phyloP scores from a whole-genome alignment of 2,888 invertebrate genomes.

The Bombylius discolor region DNA sequence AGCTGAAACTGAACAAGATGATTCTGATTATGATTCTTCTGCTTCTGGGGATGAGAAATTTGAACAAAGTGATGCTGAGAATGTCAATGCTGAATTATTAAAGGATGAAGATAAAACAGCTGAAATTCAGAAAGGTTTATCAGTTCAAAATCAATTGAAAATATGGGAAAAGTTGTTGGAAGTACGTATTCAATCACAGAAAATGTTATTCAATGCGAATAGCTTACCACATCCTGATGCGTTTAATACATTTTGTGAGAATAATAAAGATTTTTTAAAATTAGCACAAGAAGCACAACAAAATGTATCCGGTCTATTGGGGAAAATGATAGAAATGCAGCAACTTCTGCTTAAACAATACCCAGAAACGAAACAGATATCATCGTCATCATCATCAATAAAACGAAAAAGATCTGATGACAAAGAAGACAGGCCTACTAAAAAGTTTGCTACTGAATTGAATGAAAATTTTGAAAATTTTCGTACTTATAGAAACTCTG shows the following conservation, averaged over 20 bases:
- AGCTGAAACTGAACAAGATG: conserved; percentile 22
- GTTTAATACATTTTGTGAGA: conserved; percentile 35
- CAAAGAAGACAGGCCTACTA: conserved; percentile 9
- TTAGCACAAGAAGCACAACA: conserved; percentile 40
- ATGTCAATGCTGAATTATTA: conserved; percentile 32
- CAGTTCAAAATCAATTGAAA: conserved; percentile 55
- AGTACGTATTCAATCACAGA: conserved; percentile 76
- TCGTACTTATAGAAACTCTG: conserved; percentile 56
- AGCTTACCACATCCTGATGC: conserved; percentile 56
- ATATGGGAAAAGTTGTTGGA: conserved; percentile 81
- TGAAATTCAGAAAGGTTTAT: conserved; percentile 49
- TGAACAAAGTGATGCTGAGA: conserved; percentile 13
- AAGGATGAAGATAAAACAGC: conserved; percentile 35
- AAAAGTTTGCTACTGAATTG: conserved; percentile 40
- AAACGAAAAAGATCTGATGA: conserved; percentile 18
- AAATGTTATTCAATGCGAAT: conserved; percentile 61
- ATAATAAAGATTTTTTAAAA: conserved; percentile 41
- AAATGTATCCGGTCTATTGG: conserved; percentile 46
- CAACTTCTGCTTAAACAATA: conserved; percentile 45
- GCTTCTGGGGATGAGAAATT: conserved; percentile 10
- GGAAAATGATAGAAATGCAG: conserved; percentile 50
- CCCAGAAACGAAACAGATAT: conserved; percentile 50
- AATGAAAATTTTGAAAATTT: conserved; percentile 46
- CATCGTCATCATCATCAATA: conserved; percentile 3
- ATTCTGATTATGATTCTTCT: conserved; percentile 15